Evolutionary conservation across 1,140 invertebrate genomes (phyloP).

Genomic region (Pseudomyrmex cubaensis): DNA sequence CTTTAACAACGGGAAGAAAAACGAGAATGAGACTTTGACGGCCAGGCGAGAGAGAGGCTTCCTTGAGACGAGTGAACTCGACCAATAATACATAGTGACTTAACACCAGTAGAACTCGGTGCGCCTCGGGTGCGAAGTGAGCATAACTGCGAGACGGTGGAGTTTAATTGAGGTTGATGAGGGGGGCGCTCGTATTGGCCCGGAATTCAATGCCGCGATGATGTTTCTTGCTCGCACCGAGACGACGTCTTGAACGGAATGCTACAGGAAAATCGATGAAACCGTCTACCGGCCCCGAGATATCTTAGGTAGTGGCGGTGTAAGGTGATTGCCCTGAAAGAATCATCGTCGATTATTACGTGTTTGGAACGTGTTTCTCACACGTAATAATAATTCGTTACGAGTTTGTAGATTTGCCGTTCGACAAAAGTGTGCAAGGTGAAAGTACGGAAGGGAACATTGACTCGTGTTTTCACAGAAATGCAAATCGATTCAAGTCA

Average conservation of each 20-base stretch:
- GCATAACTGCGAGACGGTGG: constrained; percentile 82
- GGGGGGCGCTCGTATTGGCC: constrained; percentile 85
- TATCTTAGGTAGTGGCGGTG: constrained; percentile 1
- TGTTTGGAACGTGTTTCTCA: not conserved
- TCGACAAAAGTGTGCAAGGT: not conserved
- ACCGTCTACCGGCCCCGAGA: constrained; percentile 5
- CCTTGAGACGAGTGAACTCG: constrained; percentile 61
- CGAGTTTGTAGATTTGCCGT: not conserved
- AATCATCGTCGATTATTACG: not conserved
- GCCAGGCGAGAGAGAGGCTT: constrained; percentile 55
- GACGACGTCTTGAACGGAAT: constrained; percentile 76
- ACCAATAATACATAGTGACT: constrained; percentile 78
- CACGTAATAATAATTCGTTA: not conserved
- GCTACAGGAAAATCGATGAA: constrained; percentile 72
- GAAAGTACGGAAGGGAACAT: not conserved
- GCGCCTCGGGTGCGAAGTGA: constrained; percentile 83
- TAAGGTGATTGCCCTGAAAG: not conserved
- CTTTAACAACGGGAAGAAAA: not conserved
- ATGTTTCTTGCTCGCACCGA: constrained; percentile 80
- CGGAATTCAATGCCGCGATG: constrained; percentile 85
- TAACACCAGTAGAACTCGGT: constrained; percentile 76
- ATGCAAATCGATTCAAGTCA: not conserved
- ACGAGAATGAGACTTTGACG: constrained; percentile 54
- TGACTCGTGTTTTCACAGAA: not conserved
- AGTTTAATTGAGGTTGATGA: constrained; percentile 86